Evolutionary conservation across 2,113 vertebrate genomes (phyloP).

Genomic region (Egretta garzetta): DNA sequence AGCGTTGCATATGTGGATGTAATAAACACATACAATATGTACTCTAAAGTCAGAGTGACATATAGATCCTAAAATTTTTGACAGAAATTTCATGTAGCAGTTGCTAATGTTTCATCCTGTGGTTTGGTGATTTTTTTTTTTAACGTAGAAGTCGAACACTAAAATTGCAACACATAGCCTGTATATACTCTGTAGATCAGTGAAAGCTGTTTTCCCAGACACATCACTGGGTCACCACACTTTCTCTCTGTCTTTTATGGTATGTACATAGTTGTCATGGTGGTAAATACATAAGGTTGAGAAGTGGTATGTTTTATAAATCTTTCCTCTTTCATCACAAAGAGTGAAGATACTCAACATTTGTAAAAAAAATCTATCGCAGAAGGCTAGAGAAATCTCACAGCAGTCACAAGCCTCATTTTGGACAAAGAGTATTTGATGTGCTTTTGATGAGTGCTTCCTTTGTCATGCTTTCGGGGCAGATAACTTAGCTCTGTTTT

Average conservation of each 20-base stretch:
- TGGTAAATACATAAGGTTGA: neutral
- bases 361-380: neutral
- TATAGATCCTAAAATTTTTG: neutral
- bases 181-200: neutral
- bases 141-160: neutral
- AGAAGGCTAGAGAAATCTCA: neutral
- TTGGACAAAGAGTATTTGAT: neutral
- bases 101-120: neutral
- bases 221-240: neutral
- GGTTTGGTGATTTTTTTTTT: neutral
- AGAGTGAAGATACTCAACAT: neutral
- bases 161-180: neutral
- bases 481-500: neutral
- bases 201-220: neutral
- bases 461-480: neutral
- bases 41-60: neutral
- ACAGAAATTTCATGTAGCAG: neutral
- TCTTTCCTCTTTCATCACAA: neutral
- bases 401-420: neutral
- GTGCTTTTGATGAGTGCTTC: neutral
- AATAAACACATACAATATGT: neutral
- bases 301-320: neutral
- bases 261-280: neutral
- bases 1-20: rapidly evolving
- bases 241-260: neutral